A percentile compares a stretch with the other conserved stretches of the same genome.
phyloP scores from a whole-genome alignment of 2,888 invertebrate genomes.

The Cistogaster globosa region DNA sequence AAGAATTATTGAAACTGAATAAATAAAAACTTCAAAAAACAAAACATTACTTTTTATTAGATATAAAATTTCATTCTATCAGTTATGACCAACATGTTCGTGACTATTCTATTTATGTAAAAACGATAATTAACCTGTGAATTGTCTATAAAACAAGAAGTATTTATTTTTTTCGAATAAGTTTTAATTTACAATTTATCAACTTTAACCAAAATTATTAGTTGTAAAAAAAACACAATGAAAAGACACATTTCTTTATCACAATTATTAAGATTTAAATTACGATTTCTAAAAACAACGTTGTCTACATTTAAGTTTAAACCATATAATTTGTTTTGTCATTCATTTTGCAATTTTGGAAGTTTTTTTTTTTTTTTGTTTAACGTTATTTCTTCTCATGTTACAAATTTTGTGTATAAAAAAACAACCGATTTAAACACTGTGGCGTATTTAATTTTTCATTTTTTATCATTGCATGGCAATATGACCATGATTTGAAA shows the following conservation, averaged over 20 bases:
- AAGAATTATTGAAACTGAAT: no score
- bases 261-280: constrained; percentile 50
- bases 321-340: background rate
- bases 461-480: constrained; percentile 64
- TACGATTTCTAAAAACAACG: constrained; percentile 1
- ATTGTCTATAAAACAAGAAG: constrained; percentile 5
- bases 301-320: background rate
- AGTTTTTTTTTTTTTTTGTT: constrained; percentile 7
- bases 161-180: background rate
- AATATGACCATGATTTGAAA: constrained; percentile 67
- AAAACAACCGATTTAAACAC: constrained; percentile 12
- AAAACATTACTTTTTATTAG: no score
- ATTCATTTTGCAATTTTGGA: background rate
- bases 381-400: constrained; percentile 33
- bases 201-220: no score
- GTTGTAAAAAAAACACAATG: background rate
- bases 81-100: background rate
- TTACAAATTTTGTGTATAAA: constrained; percentile 30
- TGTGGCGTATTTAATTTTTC: constrained; percentile 28
- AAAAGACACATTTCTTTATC: constrained; percentile 16
- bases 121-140: constrained; percentile 43
- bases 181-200: background rate
- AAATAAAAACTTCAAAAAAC: no score
- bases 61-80: background rate
- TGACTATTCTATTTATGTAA: constrained; percentile 1